A percentile compares a stretch with the other conserved stretches of the same genome.
phyloP scores from a whole-genome alignment of 2,797 vertebrate genomes.

The Margarornis squamiger region DNA sequence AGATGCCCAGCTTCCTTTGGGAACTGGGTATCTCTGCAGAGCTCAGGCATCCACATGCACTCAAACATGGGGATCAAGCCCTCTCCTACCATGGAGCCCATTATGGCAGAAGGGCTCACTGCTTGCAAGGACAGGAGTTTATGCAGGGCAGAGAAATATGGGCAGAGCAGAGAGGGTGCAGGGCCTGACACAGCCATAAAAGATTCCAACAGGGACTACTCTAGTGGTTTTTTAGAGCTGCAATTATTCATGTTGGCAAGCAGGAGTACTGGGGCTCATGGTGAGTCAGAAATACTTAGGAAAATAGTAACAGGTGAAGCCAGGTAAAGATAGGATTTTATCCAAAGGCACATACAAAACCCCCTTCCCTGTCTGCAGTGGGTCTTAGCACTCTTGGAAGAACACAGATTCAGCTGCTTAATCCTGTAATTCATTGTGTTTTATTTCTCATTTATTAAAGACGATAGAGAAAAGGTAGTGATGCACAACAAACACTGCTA shows the following conservation, averaged over 20 bases:
- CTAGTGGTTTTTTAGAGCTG: neutral
- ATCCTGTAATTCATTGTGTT: neutral
- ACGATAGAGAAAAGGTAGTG: neutral
- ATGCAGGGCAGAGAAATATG: neutral
- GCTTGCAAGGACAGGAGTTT: neutral
- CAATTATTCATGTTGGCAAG: neutral
- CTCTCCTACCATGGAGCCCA: neutral
- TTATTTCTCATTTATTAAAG: neutral
- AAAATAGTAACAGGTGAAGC: neutral
- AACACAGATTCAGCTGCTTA: neutral
- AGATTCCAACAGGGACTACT: neutral
- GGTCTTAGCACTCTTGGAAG: neutral
- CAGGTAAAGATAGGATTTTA: neutral
- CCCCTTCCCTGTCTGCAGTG: neutral
- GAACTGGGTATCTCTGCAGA: neutral
- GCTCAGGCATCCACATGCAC: neutral
- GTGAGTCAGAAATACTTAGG: neutral
- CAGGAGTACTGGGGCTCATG: too few relatives aligned
- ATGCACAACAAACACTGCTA: neutral
- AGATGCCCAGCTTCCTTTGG: neutral
- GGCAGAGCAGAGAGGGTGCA: fast-evolving
- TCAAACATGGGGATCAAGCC: fast-evolving
- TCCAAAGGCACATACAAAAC: neutral
- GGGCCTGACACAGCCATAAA: neutral
- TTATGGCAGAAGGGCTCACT: neutral